phyloP scores from a whole-genome alignment of 2,113 vertebrate species.

The Cheirogaleus medius region DNA sequence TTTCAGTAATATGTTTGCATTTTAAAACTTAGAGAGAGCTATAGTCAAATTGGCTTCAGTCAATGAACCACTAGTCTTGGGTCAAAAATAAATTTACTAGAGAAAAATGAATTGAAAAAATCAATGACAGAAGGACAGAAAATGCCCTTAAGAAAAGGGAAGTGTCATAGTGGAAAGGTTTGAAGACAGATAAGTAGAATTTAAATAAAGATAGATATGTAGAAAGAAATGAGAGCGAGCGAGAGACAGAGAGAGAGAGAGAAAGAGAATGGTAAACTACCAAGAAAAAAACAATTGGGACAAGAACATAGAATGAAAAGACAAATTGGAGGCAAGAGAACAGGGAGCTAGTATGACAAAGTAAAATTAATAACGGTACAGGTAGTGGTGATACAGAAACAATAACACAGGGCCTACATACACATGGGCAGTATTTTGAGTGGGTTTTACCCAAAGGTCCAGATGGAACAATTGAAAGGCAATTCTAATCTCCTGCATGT shows the following conservation, averaged over 20 bases:
- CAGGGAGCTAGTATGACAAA: not conserved
- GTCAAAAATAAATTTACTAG: not conserved
- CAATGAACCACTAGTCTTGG: not conserved
- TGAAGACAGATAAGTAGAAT: not conserved
- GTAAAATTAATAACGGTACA: not conserved
- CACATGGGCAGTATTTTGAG: not conserved
- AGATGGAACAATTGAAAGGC: not conserved
- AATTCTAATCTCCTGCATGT: not conserved
- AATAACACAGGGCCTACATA: not conserved
- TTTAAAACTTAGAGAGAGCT: not conserved
- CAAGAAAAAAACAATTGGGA: not conserved
- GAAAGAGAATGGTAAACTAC: not conserved
- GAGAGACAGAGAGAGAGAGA: not conserved
- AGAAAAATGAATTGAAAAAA: not conserved
- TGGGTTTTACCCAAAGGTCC: not conserved
- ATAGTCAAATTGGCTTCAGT: not conserved
- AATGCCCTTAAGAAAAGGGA: not conserved
- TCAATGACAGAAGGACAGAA: not conserved
- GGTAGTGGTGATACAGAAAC: not conserved
- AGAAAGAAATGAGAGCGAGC: not conserved
- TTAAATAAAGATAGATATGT: not conserved
- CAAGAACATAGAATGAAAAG: not conserved
- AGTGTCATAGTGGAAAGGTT: not conserved
- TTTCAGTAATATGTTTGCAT: not conserved
- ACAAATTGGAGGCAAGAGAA: not conserved